phyloP scores from a whole-genome alignment of 2,113 vertebrate species.

The Ariopsis seemanni region DNA sequence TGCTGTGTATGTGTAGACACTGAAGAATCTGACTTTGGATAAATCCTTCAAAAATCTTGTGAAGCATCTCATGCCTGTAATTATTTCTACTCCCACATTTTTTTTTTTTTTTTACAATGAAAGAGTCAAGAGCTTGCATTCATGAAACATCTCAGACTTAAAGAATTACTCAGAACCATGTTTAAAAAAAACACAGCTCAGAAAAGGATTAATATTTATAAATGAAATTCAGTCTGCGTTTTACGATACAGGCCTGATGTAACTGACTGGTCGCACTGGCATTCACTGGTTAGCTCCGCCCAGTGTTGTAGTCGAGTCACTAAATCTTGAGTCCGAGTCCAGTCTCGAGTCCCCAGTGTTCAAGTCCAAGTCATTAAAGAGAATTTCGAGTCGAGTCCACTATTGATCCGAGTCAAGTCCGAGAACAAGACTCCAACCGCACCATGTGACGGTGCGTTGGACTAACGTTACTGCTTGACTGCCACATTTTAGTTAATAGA shows the following conservation, averaged over 20 bases:
- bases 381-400: too few species aligned
- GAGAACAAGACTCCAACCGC: too few species aligned
- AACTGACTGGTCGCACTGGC: not conserved
- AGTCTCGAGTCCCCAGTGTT: too few species aligned
- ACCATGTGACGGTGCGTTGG: too few species aligned
- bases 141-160: not conserved
- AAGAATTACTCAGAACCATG: not conserved
- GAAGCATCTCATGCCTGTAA: not conserved
- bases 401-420: too few species aligned
- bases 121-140: not conserved
- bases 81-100: constrained; percentile 19
- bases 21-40: not conserved
- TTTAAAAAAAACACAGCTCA: not conserved
- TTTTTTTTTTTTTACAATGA: not conserved
- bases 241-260: not conserved
- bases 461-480: too few species aligned
- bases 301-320: too few species aligned
- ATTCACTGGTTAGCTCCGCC: not conserved
- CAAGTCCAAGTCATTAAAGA: too few species aligned
- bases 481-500: too few species aligned
- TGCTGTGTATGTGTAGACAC: not conserved
- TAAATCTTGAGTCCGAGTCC: too few species aligned
- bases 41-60: not conserved
- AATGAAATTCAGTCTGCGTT: not conserved
- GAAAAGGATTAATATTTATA: not conserved